These are phyloP conservation scores for Adrianichthys oophorus DNA, from an alignment of 2,797 vertebrate genomes.

Conservation along the genomic window DNA sequence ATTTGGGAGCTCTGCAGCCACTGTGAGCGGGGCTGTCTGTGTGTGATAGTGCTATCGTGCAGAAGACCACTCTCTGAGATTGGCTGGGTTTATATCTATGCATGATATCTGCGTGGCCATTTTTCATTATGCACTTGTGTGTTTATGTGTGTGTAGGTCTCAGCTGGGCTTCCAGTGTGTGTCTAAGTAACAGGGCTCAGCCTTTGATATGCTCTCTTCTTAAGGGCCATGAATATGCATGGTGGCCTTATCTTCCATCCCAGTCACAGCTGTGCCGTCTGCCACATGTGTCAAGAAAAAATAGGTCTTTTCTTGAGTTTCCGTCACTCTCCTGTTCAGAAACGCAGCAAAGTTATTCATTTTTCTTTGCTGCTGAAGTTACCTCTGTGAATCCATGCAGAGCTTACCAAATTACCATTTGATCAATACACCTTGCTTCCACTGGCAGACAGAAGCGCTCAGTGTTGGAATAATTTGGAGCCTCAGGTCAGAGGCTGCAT, in stretches of 20 bases:
- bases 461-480: conserved; percentile 4
- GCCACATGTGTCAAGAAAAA: conserved; percentile 25
- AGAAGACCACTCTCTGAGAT: conserved; percentile 47
- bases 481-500: conserved; percentile 1
- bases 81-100: conserved; percentile 30
- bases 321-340: conserved; percentile 11
- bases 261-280: conserved; percentile 34
- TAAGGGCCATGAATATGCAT: conserved; percentile 47
- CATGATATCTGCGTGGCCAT: conserved; percentile 29
- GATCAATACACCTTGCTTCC: conserved; percentile 15
- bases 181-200: conserved; percentile 40
- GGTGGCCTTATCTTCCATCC: conserved; percentile 33
- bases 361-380: conserved; percentile 5
- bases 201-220: conserved; percentile 37
- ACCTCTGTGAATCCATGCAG: neutral
- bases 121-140: conserved; percentile 9
- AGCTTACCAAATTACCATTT: conserved; percentile 5
- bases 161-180: conserved; percentile 31
- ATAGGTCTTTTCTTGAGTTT: conserved; percentile 8
- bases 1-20: conserved; percentile 33
- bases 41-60: conserved; percentile 47
- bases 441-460: conserved; percentile 1
- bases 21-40: conserved; percentile 35
- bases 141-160: conserved; percentile 17
- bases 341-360: conserved; percentile 1